Conservation (phyloP, 2,888 invertebrate genomes). For the Acleris laterana region DNA sequence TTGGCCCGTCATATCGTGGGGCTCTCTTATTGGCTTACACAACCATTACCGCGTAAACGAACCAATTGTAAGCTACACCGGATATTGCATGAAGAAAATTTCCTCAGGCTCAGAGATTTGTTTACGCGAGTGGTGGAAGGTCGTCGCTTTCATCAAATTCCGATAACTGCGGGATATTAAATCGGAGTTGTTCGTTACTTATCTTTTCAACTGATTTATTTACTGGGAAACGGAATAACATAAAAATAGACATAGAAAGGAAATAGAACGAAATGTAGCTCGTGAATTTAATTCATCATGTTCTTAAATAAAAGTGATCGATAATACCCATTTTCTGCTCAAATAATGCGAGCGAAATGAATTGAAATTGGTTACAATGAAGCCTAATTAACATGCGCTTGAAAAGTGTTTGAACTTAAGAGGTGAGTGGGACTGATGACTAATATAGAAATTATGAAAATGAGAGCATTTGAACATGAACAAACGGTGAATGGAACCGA, state of each 20-base stretch:
- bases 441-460: conserved; percentile 34
- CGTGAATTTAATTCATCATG: conserved; percentile 35
- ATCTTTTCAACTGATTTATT: background rate
- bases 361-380: conserved; percentile 42
- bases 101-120: conserved; percentile 71
- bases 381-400: conserved; percentile 24
- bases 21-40: conserved; percentile 55
- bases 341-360: conserved; percentile 41
- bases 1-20: conserved; percentile 55
- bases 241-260: too few species aligned
- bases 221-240: too few species aligned
- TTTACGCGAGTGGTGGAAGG: conserved; percentile 70
- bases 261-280: conserved; percentile 12
- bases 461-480: conserved; percentile 32
- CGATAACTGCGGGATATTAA: conserved; percentile 70
- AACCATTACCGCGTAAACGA: conserved; percentile 65
- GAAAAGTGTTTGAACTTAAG: conserved; percentile 27
- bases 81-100: conserved; percentile 77
- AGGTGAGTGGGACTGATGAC: conserved; percentile 26
- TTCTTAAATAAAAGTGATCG: conserved; percentile 51
- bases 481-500: conserved; percentile 15
- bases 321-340: conserved; percentile 48
- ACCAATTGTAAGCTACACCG: conserved; percentile 66
- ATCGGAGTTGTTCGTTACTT: conserved; percentile 53
- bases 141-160: conserved; percentile 53